Conservation (phyloP, 1,140 invertebrate genomes). For the Goniozus legneri region DNA sequence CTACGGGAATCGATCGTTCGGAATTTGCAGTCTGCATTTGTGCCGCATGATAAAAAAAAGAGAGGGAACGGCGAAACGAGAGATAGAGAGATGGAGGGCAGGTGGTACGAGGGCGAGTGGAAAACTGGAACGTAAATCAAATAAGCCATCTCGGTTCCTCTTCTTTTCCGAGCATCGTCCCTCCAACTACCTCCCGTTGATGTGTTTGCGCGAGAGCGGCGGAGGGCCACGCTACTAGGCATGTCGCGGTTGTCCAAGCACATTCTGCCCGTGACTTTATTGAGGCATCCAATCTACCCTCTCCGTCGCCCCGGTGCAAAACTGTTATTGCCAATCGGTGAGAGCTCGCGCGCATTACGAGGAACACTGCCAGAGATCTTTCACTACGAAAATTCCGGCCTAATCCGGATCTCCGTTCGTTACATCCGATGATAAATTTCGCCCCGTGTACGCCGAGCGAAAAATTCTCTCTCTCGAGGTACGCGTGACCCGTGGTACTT, state of each 20-base stretch:
- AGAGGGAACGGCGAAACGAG: neutral
- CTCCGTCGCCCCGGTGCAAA: conserved; percentile 25
- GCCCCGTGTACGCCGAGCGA: no score
- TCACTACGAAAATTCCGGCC: conserved; percentile 19
- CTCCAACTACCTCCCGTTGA: neutral
- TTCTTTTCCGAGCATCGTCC: neutral
- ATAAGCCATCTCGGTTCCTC: conserved; percentile 19
- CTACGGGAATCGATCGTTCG: no score
- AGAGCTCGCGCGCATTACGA: neutral
- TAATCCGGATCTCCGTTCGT: conserved; percentile 16
- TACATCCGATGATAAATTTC: neutral
- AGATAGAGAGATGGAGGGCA: conserved; percentile 2
- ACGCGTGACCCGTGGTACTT: no score
- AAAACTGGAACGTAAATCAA: conserved; percentile 26
- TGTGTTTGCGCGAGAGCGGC: neutral
- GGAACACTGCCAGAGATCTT: conserved; percentile 10
- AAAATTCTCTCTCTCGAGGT: no score
- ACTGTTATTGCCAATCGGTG: conserved; percentile 31
- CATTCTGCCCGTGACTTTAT: conserved; percentile 17
- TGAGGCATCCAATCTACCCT: no score
- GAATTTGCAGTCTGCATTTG: conserved; percentile 13
- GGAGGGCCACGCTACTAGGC: conserved; percentile 6
- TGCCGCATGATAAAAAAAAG: conserved; percentile 6
- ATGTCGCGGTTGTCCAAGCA: conserved; percentile 24
- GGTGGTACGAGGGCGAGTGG: conserved; percentile 5